A percentile compares a stretch with the other conserved stretches of the same genome.
These are phyloP conservation scores for Hippoglossus hippoglossus DNA, from an alignment of 2,797 vertebrate species.

Conservation along the genomic window DNA sequence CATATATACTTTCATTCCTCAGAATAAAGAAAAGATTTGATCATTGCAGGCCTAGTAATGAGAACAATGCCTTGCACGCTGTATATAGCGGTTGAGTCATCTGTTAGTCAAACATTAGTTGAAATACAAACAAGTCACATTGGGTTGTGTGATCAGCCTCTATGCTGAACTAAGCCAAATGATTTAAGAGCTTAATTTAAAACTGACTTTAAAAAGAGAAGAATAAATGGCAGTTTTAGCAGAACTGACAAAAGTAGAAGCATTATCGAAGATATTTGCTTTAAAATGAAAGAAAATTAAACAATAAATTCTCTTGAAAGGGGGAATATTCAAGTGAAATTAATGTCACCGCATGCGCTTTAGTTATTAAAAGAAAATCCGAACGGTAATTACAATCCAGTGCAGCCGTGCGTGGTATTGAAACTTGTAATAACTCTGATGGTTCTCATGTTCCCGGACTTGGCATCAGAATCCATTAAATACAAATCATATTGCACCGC, in stretches of 20 bases:
- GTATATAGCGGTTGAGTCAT: too few species aligned
- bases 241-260: background rate
- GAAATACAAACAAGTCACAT: too few species aligned
- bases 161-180: background rate
- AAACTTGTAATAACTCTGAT: constrained; percentile 58
- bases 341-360: background rate
- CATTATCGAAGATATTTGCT: background rate
- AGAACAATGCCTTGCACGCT: too few species aligned
- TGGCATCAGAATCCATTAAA: constrained; percentile 74
- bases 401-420: constrained; percentile 40
- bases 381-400: constrained; percentile 27
- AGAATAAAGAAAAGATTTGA: too few species aligned
- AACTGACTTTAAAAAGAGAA: background rate
- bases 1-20: too few species aligned
- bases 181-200: constrained; percentile 4
- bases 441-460: constrained; percentile 50
- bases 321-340: constrained; percentile 11
- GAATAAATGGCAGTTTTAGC: background rate
- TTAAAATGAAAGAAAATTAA: background rate
- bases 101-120: too few species aligned
- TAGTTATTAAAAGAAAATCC: constrained; percentile 6
- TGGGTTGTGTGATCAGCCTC: background rate
- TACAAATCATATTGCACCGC: constrained; percentile 53
- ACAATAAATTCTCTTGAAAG: constrained; percentile 9
- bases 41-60: too few species aligned